These are phyloP conservation scores for Hirtodrosophila trivittata DNA, from an alignment of 2,888 invertebrate genomes.

Conservation along the genomic window DNA sequence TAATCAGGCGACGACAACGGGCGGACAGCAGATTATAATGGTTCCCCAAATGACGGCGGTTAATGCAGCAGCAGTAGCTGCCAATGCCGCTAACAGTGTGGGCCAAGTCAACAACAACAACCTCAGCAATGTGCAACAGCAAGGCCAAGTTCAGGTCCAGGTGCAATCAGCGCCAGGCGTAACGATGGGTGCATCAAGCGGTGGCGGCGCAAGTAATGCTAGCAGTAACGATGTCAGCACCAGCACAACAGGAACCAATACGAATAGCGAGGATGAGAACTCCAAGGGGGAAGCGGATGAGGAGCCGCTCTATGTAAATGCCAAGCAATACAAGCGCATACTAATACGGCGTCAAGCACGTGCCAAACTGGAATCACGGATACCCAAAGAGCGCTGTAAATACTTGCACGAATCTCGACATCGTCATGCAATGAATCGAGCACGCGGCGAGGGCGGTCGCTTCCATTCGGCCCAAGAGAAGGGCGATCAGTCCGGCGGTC, in stretches of 20 bases:
- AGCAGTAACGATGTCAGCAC: constrained; percentile 60
- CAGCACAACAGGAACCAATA: constrained; percentile 66
- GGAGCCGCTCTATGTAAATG: constrained; percentile 98
- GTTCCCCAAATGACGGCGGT: constrained; percentile 75
- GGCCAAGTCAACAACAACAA: constrained; percentile 18
- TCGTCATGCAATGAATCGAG: constrained; percentile 98
- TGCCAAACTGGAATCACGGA: constrained; percentile 97
- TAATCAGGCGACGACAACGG: constrained; percentile 61
- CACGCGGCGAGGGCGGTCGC: constrained; percentile 97
- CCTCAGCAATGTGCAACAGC: constrained; percentile 28
- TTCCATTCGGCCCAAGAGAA: constrained; percentile 90
- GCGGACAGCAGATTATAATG: constrained; percentile 80
- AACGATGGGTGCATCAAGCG: constrained; percentile 14
- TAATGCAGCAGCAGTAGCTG: constrained; percentile 57
- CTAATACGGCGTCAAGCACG: constrained; percentile 96
- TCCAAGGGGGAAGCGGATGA: constrained; percentile 87
- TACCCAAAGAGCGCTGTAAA: constrained; percentile 98
- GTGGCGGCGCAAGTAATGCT: constrained; percentile 32
- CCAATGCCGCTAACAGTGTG: constrained; percentile 38
- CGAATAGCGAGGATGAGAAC: constrained; percentile 73
- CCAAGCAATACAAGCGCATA: constrained; percentile 98
- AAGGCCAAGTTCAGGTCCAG: constrained; percentile 28
- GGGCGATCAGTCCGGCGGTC: constrained; percentile 56
- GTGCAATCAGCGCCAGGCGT: constrained; percentile 31
- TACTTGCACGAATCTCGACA: constrained; percentile 99